These are phyloP conservation scores for Lagopus leucura DNA, from an alignment of 2,113 vertebrate species.

Conservation along the genomic window DNA sequence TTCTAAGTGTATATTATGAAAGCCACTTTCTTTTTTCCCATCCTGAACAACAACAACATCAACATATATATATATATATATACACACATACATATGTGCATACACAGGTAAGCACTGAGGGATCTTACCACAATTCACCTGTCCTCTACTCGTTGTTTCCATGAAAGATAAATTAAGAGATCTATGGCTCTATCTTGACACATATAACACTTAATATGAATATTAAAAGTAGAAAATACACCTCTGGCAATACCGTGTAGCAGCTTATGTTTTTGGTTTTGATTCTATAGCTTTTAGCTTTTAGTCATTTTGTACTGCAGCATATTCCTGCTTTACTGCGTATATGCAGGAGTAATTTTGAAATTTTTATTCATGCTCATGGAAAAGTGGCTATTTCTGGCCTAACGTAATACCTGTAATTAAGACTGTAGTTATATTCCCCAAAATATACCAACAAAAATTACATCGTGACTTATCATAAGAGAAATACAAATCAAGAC, in stretches of 20 bases:
- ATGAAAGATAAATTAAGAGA: neutral
- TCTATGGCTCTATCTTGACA: neutral
- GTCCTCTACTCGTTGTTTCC: neutral
- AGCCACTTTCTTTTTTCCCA: neutral
- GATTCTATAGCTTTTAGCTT: neutral
- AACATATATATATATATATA: neutral
- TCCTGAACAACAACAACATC: neutral
- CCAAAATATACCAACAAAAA: neutral
- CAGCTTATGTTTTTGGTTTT: neutral
- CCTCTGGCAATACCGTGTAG: neutral
- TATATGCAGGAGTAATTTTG: neutral
- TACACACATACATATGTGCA: neutral
- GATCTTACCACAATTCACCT: neutral
- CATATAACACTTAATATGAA: neutral
- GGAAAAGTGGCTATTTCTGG: neutral
- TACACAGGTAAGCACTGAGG: neutral
- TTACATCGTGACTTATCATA: neutral
- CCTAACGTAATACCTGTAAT: neutral
- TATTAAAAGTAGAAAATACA: neutral
- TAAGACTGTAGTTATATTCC: neutral
- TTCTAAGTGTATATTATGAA: neutral
- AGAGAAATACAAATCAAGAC: neutral
- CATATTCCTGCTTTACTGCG: neutral
- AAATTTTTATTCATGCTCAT: neutral
- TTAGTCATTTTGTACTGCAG: neutral